Base-by-base conservation (phyloP, 2,113 vertebrate species). In the Athene cunicularia region DNA sequence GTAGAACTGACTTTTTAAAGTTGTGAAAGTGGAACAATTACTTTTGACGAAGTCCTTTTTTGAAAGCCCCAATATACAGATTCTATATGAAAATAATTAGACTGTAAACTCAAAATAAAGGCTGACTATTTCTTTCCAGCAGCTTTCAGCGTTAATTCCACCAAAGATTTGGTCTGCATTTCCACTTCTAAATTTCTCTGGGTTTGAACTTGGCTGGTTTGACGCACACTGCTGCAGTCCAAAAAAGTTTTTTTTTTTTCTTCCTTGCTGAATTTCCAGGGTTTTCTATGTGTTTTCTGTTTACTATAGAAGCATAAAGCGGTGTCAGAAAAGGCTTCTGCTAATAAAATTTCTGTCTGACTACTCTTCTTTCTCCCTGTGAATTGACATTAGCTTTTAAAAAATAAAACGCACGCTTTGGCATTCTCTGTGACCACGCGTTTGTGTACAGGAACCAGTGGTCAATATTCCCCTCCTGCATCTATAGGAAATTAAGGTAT, bases 71-170 rank as follows among this genome's bases (percentile, higher is more conserved):
- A 45, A 27, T 20, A 6, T 64, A 74, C 33, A 35, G 68, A 58
- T 95, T 79, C 86, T 95, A 14, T 72, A 91, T 30, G 63, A 93
- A 94, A 96, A 93, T 90, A 90, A 95, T 93, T 89, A 82, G 89
- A 37, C 89, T 70, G 67, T 66, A 80, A 93, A 80, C 77, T 91
- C 94, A 90, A 95, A 96, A 96, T 94, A 87, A 97, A 94, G 15
- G 82, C 96, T 96, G 94, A 94, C 80, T 82, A 0, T 66, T 95
- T 93, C 93, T 96, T 97, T 97, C 96, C 94, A 83, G 88, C 88
- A 91, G 68, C 76, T 87, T 64, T 84, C 80, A 41, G 74, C 63
- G 74, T 87, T 93, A 94, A 85, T 91, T 94, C 63, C 56, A 64
- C 77, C 67, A 41, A 82, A 87, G 93, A 82, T 50, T 96, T 80